Base-by-base conservation (phyloP, 2,113 vertebrate genomes). In the Caranx melampygus region DNA sequence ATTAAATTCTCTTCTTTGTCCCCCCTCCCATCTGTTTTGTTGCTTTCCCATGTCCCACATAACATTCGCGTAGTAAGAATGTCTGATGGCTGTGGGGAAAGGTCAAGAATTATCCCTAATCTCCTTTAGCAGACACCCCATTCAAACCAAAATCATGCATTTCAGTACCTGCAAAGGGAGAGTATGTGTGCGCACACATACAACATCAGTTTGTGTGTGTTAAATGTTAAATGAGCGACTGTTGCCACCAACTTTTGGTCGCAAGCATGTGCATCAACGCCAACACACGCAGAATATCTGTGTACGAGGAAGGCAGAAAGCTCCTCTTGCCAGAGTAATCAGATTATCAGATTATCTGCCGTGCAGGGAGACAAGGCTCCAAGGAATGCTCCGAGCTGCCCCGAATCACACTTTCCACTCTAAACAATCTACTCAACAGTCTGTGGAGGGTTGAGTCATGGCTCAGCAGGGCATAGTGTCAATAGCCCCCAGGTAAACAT, bases 331-430 rank as follows among this genome's bases (percentile, higher is more conserved):
- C 61, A 54, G n/a, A 45, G 69, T 82, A 88, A 93, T 91, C 90
- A 82, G 88, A 93, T 93, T 72, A 89, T 79, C 67, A 84, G 89
- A 92, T 92, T 86, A 91, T 74, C 78, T 78, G 40, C 1, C 78
- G 64, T 75, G 85, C 68, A 66, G 65, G 8, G 40, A 68, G 66
- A 85, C 57, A 75, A 66, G 40, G 57, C 59, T 76, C 60, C 0
- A n/a, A 81, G 72, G 73, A 76, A 84, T 21, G 20, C 75, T 59
- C 37, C 37, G 69, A 71, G n/a, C 52, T 44, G 69, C 62, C 78
- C 78, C 9, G 51, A 72, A 89, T 85, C 81, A 73, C 70, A 75
- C 70, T 79, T 69, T 51, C 40, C 11, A 16, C 57, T 77, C 18
- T 37, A 42, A 73, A 81, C 75, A 79, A 75, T 82, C 72, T 12